Conservation (phyloP, 2,113 vertebrate genomes). For the Bos javanicus region DNA sequence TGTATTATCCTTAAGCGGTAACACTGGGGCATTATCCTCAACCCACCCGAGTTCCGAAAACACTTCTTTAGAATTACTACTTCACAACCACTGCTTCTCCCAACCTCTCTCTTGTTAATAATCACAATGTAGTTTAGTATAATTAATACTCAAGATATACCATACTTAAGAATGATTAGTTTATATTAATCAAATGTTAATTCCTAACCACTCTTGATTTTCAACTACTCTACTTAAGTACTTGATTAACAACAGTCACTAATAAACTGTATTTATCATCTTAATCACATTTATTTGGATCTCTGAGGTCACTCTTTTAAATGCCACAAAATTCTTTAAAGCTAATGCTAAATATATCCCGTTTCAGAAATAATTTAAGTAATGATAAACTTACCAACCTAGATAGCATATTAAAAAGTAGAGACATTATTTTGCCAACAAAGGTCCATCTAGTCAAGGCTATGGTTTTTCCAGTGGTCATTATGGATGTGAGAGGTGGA, state of each 20-base stretch:
- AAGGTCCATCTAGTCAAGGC: no score
- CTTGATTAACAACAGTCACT: not conserved
- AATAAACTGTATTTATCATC: not conserved
- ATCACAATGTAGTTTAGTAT: not conserved
- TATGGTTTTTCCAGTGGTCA: no score
- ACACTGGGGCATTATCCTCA: not conserved
- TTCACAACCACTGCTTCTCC: not conserved
- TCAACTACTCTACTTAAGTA: not conserved
- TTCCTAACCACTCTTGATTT: not conserved
- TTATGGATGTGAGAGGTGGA: no score
- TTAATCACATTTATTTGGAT: not conserved
- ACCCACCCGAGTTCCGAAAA: not conserved
- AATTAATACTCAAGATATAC: not conserved
- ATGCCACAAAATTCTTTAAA: not conserved
- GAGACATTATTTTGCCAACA: no score
- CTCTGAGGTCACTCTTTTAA: not conserved
- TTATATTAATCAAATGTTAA: not conserved
- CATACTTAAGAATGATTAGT: not conserved
- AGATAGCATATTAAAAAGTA: no score
- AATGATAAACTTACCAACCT: not conserved
- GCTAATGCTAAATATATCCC: not conserved
- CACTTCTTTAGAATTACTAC: not conserved
- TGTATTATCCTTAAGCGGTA: not conserved
- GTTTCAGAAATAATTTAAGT: not conserved
- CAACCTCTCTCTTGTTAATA: not conserved